Evolutionary conservation across 2,888 invertebrate species (phyloP), one percentile per base, ranked within the genome.

Genomic region (Epirrhoe alternata): DNA sequence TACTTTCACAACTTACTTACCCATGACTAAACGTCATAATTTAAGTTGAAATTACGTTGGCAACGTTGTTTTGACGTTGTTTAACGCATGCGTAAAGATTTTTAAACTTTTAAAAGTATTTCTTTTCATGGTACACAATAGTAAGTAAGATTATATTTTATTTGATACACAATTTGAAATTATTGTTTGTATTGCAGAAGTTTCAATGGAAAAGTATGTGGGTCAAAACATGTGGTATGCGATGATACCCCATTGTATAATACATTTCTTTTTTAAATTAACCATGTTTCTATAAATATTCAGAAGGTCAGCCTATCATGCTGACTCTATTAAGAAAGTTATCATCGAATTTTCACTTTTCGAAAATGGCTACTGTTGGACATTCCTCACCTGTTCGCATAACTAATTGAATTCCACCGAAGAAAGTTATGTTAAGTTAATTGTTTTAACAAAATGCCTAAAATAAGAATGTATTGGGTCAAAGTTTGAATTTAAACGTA

Each of bases 351-450:
- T 68, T 61, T 68, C 68, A 68, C 68, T 64, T 68, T 64, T 58
- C 49, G 24, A 51, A 61, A 64, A 58, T 42, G 51, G 59, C 49
- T 31, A 54, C 47, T 33, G 12, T 31, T 24, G 10, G 6, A 53
- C 60, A 60, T 47, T 58, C 57, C 16, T 24, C 57, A 42, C 49
- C 14, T 60, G 33, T 51, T 54, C 56, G 59, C 65, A 66, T 66
- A 69, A 24, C 53, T 31, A 65, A 69, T 65, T 35, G 56, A 33
- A 66, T 69, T 56, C 65, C 65, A 55, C 38, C 14, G 38, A 65
- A 69, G 68, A 69, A 69, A 69, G 68, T 66, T 62, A 59, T 63
- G 59, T 60, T 60, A 50, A 59, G 30, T 64, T 57, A 16, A 57
- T 57, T 51, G 35, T 60, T 45, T 55, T 45, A 0, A 56, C 47